A percentile compares a stretch with the other conserved stretches of the same genome.
These are phyloP conservation scores for Cyclopterus lumpus DNA, from an alignment of 2,797 vertebrate species.

Conservation along the genomic window DNA sequence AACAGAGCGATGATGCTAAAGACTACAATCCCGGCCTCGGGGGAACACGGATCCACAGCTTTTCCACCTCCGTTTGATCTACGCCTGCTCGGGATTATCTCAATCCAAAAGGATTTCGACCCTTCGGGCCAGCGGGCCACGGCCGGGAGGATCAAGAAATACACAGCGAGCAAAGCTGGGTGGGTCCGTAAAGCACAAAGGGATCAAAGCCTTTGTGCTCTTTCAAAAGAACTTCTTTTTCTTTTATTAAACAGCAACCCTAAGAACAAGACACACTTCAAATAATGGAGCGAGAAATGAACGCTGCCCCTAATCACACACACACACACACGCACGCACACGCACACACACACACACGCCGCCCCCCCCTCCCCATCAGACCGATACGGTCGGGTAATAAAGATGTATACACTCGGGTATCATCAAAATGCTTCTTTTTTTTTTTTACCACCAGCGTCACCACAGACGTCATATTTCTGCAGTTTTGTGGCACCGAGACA, in stretches of 20 bases:
- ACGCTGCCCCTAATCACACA: constrained; percentile 53
- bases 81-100: constrained; percentile 75
- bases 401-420: neutral
- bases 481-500: constrained; percentile 46
- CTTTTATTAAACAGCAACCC: constrained; percentile 55
- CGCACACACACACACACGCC: no score
- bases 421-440: neutral
- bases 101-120: constrained; percentile 78
- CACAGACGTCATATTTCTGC: constrained; percentile 1
- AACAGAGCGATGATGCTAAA: constrained; percentile 46
- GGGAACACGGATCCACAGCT: constrained; percentile 65
- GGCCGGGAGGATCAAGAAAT: constrained; percentile 56
- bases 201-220: constrained; percentile 69
- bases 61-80: constrained; percentile 77
- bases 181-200: constrained; percentile 59
- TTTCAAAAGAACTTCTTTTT: constrained; percentile 72
- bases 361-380: neutral
- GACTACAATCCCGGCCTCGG: constrained; percentile 50
- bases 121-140: constrained; percentile 66
- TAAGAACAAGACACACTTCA: constrained; percentile 41
- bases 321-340: no score
- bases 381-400: neutral
- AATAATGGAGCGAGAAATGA: constrained; percentile 49
- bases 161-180: constrained; percentile 62
- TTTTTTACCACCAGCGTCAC: no score